phyloP scores from a whole-genome alignment of 2,797 vertebrate genomes.

The Chiroxiphia lanceolata region DNA sequence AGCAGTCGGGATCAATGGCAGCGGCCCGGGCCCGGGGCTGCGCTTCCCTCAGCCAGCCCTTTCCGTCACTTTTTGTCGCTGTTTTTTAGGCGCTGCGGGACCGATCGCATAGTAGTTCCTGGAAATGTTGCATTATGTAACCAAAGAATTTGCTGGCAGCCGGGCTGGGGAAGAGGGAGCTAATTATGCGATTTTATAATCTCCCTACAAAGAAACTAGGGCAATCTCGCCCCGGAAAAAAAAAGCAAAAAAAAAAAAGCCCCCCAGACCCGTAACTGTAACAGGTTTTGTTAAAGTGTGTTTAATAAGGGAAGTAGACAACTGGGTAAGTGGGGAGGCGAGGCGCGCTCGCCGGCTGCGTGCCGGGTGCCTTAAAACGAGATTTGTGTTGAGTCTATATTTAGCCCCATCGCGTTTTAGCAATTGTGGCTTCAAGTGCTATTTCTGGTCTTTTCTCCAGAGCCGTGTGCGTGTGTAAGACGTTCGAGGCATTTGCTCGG shows the following conservation, averaged over 20 bases:
- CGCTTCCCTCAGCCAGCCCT: not conserved
- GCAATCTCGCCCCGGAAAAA: conserved; percentile 50
- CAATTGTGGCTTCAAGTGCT: conserved; percentile 73
- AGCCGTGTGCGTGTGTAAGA: conserved; percentile 60
- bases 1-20: conserved; percentile 1
- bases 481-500: conserved; percentile 72
- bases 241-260: not conserved
- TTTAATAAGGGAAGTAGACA: conserved; percentile 64
- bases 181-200: conserved; percentile 82
- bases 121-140: conserved; percentile 86
- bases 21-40: not conserved
- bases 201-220: conserved; percentile 81
- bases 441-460: conserved; percentile 76
- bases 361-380: conserved; percentile 66
- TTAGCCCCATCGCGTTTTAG: conserved; percentile 73
- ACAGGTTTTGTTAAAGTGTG: conserved; percentile 31
- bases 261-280: not conserved
- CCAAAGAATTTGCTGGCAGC: conserved; percentile 77
- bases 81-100: conserved; percentile 58
- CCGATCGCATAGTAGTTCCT: conserved; percentile 75
- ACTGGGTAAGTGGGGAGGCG: conserved; percentile 45
- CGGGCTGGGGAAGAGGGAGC: conserved; percentile 59
- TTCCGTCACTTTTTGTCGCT: conserved; percentile 49
- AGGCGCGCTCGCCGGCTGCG: conserved; percentile 50
- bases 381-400: conserved; percentile 73